Evolutionary conservation across 2,888 invertebrate species (phyloP).

Genomic region (Aricia artaxerxes): DNA sequence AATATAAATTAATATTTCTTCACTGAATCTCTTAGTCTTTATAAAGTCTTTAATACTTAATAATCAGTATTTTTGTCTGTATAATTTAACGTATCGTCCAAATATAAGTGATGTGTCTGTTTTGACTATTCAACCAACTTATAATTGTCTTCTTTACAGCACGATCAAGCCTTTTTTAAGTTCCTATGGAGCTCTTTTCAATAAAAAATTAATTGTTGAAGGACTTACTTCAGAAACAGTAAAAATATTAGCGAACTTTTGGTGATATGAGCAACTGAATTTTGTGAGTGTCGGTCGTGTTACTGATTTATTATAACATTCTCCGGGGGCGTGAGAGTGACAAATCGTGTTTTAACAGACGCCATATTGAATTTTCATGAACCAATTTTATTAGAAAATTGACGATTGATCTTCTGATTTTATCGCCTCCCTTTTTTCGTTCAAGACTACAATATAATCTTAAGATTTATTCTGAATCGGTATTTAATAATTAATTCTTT

Average conservation of each 20-base stretch:
- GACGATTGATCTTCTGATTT: neutral
- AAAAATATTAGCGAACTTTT: neutral
- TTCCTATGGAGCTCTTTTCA: neutral
- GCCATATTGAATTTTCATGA: slow-evolving; percentile 12
- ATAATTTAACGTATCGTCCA: neutral
- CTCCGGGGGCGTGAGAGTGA: slow-evolving; percentile 1
- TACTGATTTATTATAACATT: neutral
- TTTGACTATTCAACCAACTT: neutral
- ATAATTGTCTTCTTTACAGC: too few relatives aligned
- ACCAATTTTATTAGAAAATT: neutral
- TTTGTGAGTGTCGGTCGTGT: neutral
- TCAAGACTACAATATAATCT: neutral
- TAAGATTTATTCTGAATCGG: neutral
- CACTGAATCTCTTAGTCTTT: neutral
- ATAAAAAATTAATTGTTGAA: too few relatives aligned
- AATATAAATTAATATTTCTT: slow-evolving; percentile 8
- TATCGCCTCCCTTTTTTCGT: neutral
- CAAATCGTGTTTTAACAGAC: slow-evolving; percentile 4
- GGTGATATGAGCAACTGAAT: neutral
- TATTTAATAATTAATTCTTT: neutral
- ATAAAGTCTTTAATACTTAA: neutral
- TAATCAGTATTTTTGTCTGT: neutral
- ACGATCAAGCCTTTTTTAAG: neutral
- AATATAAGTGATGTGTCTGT: neutral
- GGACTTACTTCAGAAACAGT: neutral